phyloP scores from a whole-genome alignment of 2,888 invertebrate genomes.

The Mechanitis mazaeus region DNA sequence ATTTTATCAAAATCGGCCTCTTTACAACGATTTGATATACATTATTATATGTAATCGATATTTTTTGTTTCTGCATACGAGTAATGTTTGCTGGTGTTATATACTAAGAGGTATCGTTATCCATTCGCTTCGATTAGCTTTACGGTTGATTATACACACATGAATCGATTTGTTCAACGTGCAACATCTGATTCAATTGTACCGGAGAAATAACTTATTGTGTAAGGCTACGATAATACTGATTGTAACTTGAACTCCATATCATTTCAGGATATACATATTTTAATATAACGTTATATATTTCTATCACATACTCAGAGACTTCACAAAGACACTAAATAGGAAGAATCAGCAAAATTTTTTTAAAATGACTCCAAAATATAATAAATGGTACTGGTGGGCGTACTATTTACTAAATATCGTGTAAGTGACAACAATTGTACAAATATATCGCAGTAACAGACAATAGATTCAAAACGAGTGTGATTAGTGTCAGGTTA shows the following conservation, averaged over 20 bases:
- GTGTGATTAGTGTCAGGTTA: constrained; percentile 43
- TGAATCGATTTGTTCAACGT: constrained; percentile 58
- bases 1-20: background rate
- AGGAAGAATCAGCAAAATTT: no score
- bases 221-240: constrained; percentile 44
- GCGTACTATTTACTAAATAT: constrained; percentile 49
- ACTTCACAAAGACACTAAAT: no score
- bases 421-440: constrained; percentile 32
- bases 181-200: constrained; percentile 62
- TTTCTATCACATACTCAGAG: no score
- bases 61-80: no score
- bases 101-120: constrained; percentile 6
- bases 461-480: constrained; percentile 44
- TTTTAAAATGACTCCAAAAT: no score
- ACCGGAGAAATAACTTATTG: constrained; percentile 44
- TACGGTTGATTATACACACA: constrained; percentile 35
- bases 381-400: constrained; percentile 34
- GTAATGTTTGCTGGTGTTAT: no score
- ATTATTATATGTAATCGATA: no score
- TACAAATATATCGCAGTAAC: constrained; percentile 34
- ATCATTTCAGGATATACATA: no score
- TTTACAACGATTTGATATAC: no score
- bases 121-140: constrained; percentile 29
- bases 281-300: no score
- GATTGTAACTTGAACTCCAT: constrained; percentile 7